Evolutionary conservation across 2,797 vertebrate species (phyloP).

Genomic region (Momotus momota): DNA sequence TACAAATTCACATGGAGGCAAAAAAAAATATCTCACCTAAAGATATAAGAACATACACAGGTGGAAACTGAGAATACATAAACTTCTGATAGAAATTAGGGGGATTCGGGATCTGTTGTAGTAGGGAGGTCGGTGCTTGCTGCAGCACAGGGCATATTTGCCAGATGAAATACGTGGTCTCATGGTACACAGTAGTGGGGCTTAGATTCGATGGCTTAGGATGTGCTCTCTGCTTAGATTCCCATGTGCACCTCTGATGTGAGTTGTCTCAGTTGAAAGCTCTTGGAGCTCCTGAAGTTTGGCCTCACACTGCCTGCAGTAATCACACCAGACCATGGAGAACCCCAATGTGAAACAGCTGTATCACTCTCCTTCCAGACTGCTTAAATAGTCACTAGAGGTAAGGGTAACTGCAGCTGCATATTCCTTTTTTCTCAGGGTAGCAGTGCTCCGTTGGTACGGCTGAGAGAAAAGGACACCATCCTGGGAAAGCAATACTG

Average conservation of each 20-base stretch:
- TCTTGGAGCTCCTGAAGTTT: background rate
- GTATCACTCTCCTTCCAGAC: background rate
- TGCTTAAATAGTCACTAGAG: background rate
- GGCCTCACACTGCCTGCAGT: background rate
- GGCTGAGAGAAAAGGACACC: background rate
- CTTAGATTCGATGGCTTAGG: rapidly evolving
- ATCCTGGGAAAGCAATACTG: background rate
- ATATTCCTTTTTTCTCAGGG: background rate
- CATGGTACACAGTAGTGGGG: background rate
- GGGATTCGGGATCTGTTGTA: background rate
- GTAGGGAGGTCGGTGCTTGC: background rate
- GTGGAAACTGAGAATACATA: background rate
- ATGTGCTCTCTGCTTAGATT: background rate
- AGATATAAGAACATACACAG: background rate
- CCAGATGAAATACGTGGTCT: background rate
- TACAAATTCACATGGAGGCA: background rate
- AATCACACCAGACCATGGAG: background rate
- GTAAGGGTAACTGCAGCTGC: background rate
- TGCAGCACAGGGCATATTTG: background rate
- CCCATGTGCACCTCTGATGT: rapidly evolving
- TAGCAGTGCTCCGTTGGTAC: background rate
- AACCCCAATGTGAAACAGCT: background rate
- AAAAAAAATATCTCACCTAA: background rate
- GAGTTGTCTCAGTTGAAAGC: background rate
- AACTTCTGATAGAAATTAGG: background rate